Percentiles rank a stretch among this genome's conserved stretches.
These are phyloP conservation scores for Nebria ingens DNA, from an alignment of 1,140 invertebrate species.

Conservation along the genomic window DNA sequence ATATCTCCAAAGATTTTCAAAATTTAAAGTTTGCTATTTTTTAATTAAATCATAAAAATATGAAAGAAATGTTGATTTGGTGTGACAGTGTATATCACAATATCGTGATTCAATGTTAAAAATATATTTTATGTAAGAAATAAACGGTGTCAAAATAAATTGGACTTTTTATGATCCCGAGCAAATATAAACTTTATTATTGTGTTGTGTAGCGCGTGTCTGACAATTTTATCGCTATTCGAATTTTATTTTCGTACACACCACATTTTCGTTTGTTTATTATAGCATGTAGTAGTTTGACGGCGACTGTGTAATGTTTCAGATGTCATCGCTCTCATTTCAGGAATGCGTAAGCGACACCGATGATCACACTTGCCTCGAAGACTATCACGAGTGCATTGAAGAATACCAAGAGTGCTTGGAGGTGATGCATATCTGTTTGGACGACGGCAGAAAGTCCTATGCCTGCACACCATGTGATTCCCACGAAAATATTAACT, in stretches of 20 bases:
- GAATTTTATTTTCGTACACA: too few relatives aligned
- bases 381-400: conserved; percentile 49
- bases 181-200: too few relatives aligned
- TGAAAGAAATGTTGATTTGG: background rate
- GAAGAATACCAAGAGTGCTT: conserved; percentile 50
- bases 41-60: too few relatives aligned
- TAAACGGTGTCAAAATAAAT: background rate
- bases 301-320: background rate
- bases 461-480: conserved; percentile 24
- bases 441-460: conserved; percentile 33
- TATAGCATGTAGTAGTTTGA: background rate
- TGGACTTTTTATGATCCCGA: too few relatives aligned
- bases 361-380: conserved; percentile 46
- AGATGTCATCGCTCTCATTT: conserved; percentile 16
- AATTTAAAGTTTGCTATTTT: too few relatives aligned
- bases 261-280: conserved; percentile 1
- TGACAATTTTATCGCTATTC: too few relatives aligned
- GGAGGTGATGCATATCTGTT: conserved; percentile 46
- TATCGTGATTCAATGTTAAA: background rate
- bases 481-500: background rate
- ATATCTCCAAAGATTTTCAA: too few relatives aligned
- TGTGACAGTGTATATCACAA: background rate
- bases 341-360: conserved; percentile 42
- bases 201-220: too few relatives aligned
- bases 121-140: conserved; percentile 1